Percentiles rank a stretch among this genome's conserved stretches.
phyloP scores from a whole-genome alignment of 2,113 vertebrate genomes.

The Spilogale gracilis region DNA sequence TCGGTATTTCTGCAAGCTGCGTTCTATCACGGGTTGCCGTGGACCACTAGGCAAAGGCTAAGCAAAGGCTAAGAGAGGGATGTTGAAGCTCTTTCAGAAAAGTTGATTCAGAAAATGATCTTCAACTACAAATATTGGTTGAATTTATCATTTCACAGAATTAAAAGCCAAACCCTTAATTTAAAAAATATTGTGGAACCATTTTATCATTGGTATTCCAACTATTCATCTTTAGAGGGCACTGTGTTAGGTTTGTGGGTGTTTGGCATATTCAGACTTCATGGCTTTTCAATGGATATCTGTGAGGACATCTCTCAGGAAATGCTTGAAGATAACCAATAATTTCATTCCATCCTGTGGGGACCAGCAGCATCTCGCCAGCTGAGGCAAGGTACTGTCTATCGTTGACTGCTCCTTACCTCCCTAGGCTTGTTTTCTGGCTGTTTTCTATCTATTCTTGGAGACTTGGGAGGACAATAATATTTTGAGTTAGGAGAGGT shows the following conservation, averaged over 20 bases:
- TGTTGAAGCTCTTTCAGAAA: slow-evolving; percentile 8
- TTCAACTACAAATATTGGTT: not conserved
- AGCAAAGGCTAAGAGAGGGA: not conserved
- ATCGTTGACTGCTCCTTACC: not conserved
- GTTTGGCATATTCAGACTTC: not conserved
- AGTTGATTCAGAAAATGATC: not conserved
- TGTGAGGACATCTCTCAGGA: slow-evolving; percentile 28
- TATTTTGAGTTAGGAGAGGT: not conserved
- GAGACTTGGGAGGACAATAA: not conserved
- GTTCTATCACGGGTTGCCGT: not conserved
- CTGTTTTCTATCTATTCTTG: not conserved
- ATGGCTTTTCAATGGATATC: not conserved
- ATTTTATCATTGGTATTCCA: slow-evolving; percentile 29
- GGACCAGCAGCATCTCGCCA: not conserved
- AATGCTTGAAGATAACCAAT: not conserved
- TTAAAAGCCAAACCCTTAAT: not conserved
- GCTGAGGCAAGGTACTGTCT: not conserved
- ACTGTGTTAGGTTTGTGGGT: not conserved
- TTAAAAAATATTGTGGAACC: not conserved
- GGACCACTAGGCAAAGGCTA: not conserved
- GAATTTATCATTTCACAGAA: not conserved
- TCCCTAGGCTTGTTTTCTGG: slow-evolving; percentile 14
- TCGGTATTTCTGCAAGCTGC: not conserved
- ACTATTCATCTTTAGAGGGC: not conserved
- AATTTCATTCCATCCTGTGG: not conserved